Percentiles rank a stretch among this genome's conserved stretches.
phyloP scores from a whole-genome alignment of 2,797 vertebrate genomes.

The Hydrolagus colliei region DNA sequence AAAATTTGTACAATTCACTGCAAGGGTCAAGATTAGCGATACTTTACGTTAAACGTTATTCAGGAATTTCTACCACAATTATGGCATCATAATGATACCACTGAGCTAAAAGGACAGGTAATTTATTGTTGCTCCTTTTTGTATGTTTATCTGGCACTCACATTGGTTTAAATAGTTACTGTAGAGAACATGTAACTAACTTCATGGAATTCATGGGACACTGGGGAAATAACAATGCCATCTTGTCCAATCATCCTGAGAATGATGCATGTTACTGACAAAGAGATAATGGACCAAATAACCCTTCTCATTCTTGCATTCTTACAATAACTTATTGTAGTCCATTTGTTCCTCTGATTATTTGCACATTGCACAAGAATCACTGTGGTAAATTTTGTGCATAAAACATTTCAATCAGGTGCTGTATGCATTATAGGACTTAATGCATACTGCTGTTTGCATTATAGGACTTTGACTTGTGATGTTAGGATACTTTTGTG shows the following conservation, averaged over 20 bases:
- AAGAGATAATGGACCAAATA: too few species aligned
- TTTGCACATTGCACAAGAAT: neutral
- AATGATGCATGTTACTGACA: neutral
- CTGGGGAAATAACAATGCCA: neutral
- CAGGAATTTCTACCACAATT: neutral
- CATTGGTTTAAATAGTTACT: neutral
- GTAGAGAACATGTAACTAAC: neutral
- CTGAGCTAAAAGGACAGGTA: neutral
- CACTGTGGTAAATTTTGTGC: neutral
- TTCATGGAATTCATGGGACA: neutral
- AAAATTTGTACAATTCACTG: neutral
- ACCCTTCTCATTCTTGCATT: neutral
- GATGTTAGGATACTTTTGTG: neutral
- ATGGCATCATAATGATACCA: neutral
- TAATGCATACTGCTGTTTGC: slow-evolving; percentile 2
- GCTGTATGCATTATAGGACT: neutral
- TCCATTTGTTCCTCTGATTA: neutral
- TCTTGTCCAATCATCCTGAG: neutral
- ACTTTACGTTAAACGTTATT: neutral
- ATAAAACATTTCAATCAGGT: slow-evolving; percentile 2
- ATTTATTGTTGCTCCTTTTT: neutral
- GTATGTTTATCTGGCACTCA: neutral
- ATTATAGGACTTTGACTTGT: neutral
- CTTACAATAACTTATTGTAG: neutral
- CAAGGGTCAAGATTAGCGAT: neutral